Evolutionary conservation across 2,113 vertebrate species (phyloP), one percentile per base, ranked within the genome.

Genomic region (Stigmatopora nigra): DNA sequence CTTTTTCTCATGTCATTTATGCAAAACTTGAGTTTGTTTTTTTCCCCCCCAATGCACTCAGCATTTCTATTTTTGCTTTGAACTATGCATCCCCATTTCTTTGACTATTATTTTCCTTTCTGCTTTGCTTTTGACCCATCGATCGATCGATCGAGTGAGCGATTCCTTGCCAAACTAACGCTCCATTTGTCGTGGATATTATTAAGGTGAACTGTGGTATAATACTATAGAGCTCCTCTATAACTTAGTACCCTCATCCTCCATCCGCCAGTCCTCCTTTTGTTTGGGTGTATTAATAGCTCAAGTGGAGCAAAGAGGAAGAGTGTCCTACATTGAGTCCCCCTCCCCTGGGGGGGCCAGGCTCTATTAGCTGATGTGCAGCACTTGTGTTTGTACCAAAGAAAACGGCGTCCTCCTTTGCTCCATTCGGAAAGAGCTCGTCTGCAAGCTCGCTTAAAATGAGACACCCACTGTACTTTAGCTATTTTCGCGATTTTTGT

Each of bases 281-380:
- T 88, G 77, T 89, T 84, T 84, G 82, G 81, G 82, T 84, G 69
- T 90, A 90, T 89, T 87, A 87, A 90, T 90, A 91, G 87, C 86
- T 84, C 64, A 53, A 86, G 86, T 73, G 80, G 80, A 83, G 80
- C 84, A 83, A 77, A 73, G 53, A 80, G 82, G 82, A 76, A 78
- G 81, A 82, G 83, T 82, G 88, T 86, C 86, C 88, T 88, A 89
- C 80, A 84, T 88, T 76, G 77, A 88, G 86, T 15, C 52, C 2
- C 14, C 8, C 16, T 19, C 82, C 86, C 77, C 70, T 66, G 3
- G 76, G 81, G 81, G 85, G 86, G 81, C 59, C 69, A 38, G 68
- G 72, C 76, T 76, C 81, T 79, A 83, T 86, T 86, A 81, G 82
- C 82, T 82, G 75, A 78, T 86, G 83, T 72, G 68, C 78, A 51